Base-by-base conservation (phyloP, 1,140 invertebrate genomes). In the Mycetomoellerius zeteki region DNA sequence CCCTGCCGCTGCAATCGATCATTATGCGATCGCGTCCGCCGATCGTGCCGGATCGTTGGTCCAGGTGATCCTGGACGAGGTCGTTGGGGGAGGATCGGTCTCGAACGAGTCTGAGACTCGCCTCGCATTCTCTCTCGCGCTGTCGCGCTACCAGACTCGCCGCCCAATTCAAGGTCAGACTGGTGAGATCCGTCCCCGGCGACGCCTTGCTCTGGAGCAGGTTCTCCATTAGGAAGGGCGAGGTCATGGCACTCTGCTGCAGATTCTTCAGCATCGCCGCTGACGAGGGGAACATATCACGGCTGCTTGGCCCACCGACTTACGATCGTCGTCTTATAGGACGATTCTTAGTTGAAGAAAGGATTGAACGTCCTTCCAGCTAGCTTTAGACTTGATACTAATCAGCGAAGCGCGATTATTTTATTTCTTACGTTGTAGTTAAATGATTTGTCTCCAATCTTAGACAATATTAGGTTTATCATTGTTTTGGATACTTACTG, bases 181-280 rank as follows among this genome's bases (percentile, higher is more conserved):
- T 95, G 19, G 94, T 94, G 21, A 95, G 92, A 27, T 95, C 93
- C 50, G 92, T 90, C 21, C 91, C 93, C 16, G 92, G 88, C 30
- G 94, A 88, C 24, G 92, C 90, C 88, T 95, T 95, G 86, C 95
- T 96, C 86, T 96, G 94, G 33, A 96, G 93, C 24, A 96, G 91
- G 90, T 96, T 96, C 90, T 96, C 96, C 94, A 96, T 95, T 19
- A 96, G 92, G 87, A 96, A 96, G 10, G 95, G 95, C 89, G 95
- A 94, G 72, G 93, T 92, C 94, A 94, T 94, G 73, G 94, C 92
- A 89, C 94, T 94, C 88, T 95, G 95, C 80, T 95, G 94, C 85
- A 95, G 88, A 89, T 95, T 95, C 88, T 95, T 95, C 86, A 95
- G 91, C 95, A 95, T 95, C 90, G 95, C 93, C 89, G 94, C 94